Evolutionary conservation across 2,888 invertebrate species (phyloP).

Genomic region (Opisthograptis luteolata): DNA sequence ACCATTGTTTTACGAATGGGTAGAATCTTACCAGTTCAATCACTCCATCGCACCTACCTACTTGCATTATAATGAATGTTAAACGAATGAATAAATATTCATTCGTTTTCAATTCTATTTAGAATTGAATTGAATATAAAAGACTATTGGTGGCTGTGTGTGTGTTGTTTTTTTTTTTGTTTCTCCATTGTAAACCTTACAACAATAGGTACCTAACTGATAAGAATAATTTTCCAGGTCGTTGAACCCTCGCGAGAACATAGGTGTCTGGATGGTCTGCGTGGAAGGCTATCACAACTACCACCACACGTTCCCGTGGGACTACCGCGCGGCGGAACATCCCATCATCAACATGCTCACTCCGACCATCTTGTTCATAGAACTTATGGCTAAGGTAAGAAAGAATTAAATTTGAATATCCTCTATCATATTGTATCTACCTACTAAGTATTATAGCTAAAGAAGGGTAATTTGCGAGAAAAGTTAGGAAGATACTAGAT

Average conservation of each 20-base stretch:
- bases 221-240: slow-evolving; percentile 61
- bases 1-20: slow-evolving; percentile 5
- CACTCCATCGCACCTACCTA: background rate
- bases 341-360: slow-evolving; percentile 86
- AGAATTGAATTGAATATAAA: too few species aligned
- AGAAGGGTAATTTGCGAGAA: too few species aligned
- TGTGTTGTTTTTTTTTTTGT: background rate
- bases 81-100: background rate
- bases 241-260: slow-evolving; percentile 90
- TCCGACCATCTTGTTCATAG: slow-evolving; percentile 88
- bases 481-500: too few species aligned
- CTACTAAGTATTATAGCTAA: too few species aligned
- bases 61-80: background rate
- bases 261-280: slow-evolving; percentile 86
- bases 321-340: slow-evolving; percentile 89
- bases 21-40: background rate
- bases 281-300: slow-evolving; percentile 95
- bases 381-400: slow-evolving; percentile 86
- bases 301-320: slow-evolving; percentile 92
- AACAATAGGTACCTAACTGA: too few species aligned
- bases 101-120: too few species aligned
- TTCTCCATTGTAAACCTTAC: too few species aligned
- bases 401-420: background rate
- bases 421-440: too few species aligned
- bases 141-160: too few species aligned